These are phyloP conservation scores for Anadara kagoshimensis DNA, from an alignment of 1,140 invertebrate species.

Conservation along the genomic window DNA sequence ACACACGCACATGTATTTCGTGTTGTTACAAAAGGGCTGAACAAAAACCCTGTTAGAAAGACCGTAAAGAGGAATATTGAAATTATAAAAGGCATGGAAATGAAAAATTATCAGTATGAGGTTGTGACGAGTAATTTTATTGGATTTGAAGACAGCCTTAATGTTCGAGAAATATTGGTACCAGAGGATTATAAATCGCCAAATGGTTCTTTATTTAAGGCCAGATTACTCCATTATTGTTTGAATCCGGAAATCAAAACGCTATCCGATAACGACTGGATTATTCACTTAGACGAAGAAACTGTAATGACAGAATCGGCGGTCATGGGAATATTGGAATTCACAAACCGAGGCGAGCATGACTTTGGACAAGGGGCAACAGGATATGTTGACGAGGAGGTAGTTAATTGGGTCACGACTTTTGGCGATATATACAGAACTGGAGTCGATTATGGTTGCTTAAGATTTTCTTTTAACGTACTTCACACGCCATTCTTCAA, in stretches of 20 bases:
- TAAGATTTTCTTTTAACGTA: conserved; percentile 93
- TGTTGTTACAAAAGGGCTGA: conserved; percentile 95
- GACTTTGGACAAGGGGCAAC: conserved; percentile 98
- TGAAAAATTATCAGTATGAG: conserved; percentile 98
- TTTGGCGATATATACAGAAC: conserved; percentile 97
- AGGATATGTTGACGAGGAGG: conserved; percentile 96
- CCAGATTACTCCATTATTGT: conserved; percentile 96
- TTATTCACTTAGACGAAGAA: conserved; percentile 98
- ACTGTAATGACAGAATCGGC: conserved; percentile 95
- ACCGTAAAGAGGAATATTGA: conserved; percentile 93
- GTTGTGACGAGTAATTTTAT: conserved; percentile 95
- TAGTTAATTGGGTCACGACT: conserved; percentile 98
- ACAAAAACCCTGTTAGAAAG: conserved; percentile 89
- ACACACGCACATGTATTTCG: conserved; percentile 77
- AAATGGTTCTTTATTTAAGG: conserved; percentile 95
- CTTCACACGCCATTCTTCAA: conserved; percentile 97
- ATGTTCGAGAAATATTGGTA: conserved; percentile 89
- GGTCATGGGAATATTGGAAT: conserved; percentile 92
- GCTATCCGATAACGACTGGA: conserved; percentile 93
- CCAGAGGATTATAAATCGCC: conserved; percentile 89
- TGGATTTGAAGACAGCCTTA: conserved; percentile 81
- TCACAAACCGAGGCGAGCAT: conserved; percentile 94
- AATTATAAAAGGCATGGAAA: conserved; percentile 89
- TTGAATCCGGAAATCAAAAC: conserved; percentile 92
- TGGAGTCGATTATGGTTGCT: conserved; percentile 92